Conservation (phyloP, 1,140 invertebrate species). For the Lucilia sericata region DNA sequence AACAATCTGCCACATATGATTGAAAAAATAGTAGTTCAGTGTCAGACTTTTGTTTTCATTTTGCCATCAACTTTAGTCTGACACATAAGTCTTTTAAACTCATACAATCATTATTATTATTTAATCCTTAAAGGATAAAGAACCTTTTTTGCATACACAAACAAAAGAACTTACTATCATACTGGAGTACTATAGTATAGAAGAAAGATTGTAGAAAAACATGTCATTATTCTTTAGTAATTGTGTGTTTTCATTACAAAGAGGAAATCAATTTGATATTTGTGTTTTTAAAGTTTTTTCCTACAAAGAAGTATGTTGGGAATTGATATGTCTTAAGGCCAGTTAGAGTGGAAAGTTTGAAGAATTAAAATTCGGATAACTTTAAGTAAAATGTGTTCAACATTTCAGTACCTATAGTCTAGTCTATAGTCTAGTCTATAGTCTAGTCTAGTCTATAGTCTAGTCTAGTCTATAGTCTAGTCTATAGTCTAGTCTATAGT, state of each 20-base stretch:
- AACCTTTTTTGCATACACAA: not conserved
- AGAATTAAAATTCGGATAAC: no score
- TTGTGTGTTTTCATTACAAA: constrained; percentile 36
- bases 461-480: no score
- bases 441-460: no score
- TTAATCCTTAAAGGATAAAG: constrained; percentile 35
- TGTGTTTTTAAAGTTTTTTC: not conserved
- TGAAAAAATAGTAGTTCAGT: not conserved
- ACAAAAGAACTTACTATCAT: not conserved
- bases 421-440: no score
- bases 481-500: no score
- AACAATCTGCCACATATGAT: not conserved
- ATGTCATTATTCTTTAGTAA: constrained; percentile 34
- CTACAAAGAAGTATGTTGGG: no score
- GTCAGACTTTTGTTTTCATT: constrained; percentile 6
- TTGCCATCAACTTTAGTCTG: not conserved
- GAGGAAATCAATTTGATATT: constrained; percentile 35
- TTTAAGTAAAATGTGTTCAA: no score
- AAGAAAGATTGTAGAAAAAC: constrained; percentile 16
- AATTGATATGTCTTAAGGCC: no score
- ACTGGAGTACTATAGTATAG: no score
- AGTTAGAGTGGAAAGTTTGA: no score
- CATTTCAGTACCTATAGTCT: no score
- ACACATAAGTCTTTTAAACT: not conserved
- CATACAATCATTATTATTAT: not conserved